Conservation (phyloP, 2,113 vertebrate genomes). For the Hyperopisus bebe region DNA sequence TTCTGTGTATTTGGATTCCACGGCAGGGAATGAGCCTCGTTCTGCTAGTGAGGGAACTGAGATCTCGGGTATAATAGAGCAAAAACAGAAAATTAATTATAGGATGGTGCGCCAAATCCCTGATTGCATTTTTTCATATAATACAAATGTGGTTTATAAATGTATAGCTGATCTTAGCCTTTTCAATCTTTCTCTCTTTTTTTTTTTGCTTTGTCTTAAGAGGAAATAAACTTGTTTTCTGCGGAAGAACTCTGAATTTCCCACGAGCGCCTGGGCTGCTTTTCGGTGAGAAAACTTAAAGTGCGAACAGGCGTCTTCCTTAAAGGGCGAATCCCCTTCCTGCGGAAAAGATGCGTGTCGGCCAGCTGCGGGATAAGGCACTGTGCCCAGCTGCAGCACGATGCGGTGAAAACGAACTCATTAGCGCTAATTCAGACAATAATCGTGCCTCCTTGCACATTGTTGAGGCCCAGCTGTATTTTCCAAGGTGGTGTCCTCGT, state of each 20-base stretch:
- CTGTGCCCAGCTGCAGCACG: not conserved
- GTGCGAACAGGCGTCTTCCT: not conserved
- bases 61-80: not conserved
- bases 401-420: constrained; percentile 30
- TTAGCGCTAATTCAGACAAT: constrained; percentile 45
- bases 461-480: constrained; percentile 32
- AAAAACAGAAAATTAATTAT: not conserved
- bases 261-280: not conserved
- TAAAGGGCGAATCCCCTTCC: not conserved
- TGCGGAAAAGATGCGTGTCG: not conserved
- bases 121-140: not conserved
- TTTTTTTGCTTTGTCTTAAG: not conserved
- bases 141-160: not conserved
- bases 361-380: constrained; percentile 10
- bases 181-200: not conserved
- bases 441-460: constrained; percentile 34
- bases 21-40: not conserved
- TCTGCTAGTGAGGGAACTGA: not conserved
- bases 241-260: not conserved
- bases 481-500: constrained; percentile 26
- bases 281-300: not conserved
- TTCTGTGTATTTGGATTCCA: not conserved
- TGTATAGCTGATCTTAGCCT: constrained; percentile 6
- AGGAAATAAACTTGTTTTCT: constrained; percentile 9
- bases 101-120: not conserved